A percentile compares a stretch with the other conserved stretches of the same genome.
These are phyloP conservation scores for Hemiscyllium ocellatum DNA, from an alignment of 2,113 vertebrate genomes.

Conservation along the genomic window DNA sequence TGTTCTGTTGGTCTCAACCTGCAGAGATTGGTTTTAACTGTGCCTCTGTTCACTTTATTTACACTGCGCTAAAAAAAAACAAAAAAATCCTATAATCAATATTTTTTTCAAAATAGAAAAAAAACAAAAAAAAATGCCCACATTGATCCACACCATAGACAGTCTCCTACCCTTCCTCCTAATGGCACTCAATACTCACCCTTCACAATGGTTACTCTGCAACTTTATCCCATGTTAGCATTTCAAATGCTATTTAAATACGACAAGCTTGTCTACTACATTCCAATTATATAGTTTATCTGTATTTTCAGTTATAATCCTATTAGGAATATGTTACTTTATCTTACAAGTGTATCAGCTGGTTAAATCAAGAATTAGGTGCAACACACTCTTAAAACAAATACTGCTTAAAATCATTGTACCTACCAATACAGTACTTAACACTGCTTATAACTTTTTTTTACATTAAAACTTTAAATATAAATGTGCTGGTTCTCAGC, in stretches of 20 bases:
- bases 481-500: conserved; percentile 65
- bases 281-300: conserved; percentile 41
- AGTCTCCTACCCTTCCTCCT: neutral
- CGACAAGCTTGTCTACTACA: conserved; percentile 14
- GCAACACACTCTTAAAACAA: conserved; percentile 55
- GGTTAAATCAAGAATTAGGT: conserved; percentile 31
- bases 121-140: neutral
- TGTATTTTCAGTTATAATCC: conserved; percentile 51
- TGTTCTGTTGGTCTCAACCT: conserved; percentile 41
- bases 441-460: conserved; percentile 66
- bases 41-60: conserved; percentile 50
- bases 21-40: conserved; percentile 54
- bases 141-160: neutral
- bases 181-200: neutral
- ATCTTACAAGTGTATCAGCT: conserved; percentile 54
- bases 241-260: conserved; percentile 18
- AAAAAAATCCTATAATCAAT: neutral
- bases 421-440: conserved; percentile 61
- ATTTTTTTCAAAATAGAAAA: neutral
- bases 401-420: conserved; percentile 55
- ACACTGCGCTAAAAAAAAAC: conserved; percentile 45
- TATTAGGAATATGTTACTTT: conserved; percentile 52
- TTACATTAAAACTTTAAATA: conserved; percentile 41
- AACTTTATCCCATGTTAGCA: neutral
- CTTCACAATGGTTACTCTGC: neutral